Evolutionary conservation across 2,888 invertebrate genomes (phyloP), one percentile per base, ranked within the genome.

Genomic region (Spialia ferax): DNA sequence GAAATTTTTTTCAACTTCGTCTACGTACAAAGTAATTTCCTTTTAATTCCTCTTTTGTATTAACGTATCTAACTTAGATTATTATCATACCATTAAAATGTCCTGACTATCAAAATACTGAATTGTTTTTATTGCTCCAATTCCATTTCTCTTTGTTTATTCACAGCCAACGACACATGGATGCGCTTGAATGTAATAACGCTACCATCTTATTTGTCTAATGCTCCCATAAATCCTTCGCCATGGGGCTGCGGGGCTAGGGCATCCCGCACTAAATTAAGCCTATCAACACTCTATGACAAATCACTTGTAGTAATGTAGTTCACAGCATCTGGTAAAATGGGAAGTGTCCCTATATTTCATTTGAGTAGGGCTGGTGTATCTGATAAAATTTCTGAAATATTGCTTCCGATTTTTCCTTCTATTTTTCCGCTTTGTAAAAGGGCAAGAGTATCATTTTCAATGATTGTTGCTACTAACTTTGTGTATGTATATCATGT

Each of bases 251-350:
- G 66, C 42, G 68, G 71, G 67, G 70, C 74, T 52, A 70, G 68
- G 76, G 75, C 75, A 79, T 79, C 78, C 81, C 80, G 79, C 74
- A 82, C 80, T 85, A 84, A 88, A 90, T 88, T 83, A 87, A 80
- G 74, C 79, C 82, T 81, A 88, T 89, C 86, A 87, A 80, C 84
- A 80, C 81, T 74, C 81, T 81, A 85, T 90, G 91, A 91, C 89
- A 90, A 88, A 91, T 87, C 82, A 79, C 81, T 73, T 82, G 82
- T 52, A 60, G 66, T 67, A 68, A 71, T 69, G 71, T 50, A 63
- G 66, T 67, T 67, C 60, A 56, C 69, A 69, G 63, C 57, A 55
- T 50, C 56, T 57, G 55, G 42, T 60, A 38, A 50, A 55, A 56
- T 38, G 52, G 60, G 55, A 57, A 38, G 38, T 50, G 65, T 64